Conservation (phyloP, 2,888 invertebrate genomes). For the Arctia plantaginis region DNA sequence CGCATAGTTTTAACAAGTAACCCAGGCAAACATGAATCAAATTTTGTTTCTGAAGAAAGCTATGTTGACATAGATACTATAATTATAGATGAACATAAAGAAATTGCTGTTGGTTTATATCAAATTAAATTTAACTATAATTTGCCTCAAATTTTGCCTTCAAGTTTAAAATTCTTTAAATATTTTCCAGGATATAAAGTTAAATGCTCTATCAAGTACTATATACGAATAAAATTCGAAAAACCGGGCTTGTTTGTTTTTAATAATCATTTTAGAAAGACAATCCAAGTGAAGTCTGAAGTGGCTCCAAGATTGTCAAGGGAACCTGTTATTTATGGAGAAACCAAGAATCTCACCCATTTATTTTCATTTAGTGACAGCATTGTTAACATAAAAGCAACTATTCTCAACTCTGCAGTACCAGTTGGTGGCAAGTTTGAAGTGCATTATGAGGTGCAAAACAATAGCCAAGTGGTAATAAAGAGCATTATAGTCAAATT, state of each 20-base stretch:
- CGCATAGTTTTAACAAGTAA: constrained; percentile 24
- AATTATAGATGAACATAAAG: constrained; percentile 30
- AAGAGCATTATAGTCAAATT: constrained; percentile 54
- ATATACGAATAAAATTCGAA: constrained; percentile 61
- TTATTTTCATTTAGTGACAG: constrained; percentile 51
- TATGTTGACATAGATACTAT: constrained; percentile 48
- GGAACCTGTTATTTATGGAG: constrained; percentile 53
- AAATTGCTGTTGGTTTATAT: constrained; percentile 37
- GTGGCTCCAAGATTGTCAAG: constrained; percentile 50
- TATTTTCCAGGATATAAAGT: constrained; percentile 29
- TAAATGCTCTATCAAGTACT: constrained; percentile 54
- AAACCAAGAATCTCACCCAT: constrained; percentile 54
- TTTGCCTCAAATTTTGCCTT: constrained; percentile 56
- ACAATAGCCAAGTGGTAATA: constrained; percentile 51
- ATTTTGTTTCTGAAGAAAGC: constrained; percentile 37
- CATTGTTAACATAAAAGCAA: constrained; percentile 55
- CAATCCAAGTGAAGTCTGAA: constrained; percentile 53
- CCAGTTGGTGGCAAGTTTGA: constrained; percentile 52
- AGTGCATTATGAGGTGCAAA: constrained; percentile 55
- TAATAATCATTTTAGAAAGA: constrained; percentile 55
- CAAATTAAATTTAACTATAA: constrained; percentile 51
- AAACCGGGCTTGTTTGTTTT: constrained; percentile 55
- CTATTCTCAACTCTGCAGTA: constrained; percentile 52
- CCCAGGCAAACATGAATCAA: constrained; percentile 6
- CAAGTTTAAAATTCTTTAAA: constrained; percentile 43